Conservation (phyloP, 2,888 invertebrate genomes). For the Agrotis puta region DNA sequence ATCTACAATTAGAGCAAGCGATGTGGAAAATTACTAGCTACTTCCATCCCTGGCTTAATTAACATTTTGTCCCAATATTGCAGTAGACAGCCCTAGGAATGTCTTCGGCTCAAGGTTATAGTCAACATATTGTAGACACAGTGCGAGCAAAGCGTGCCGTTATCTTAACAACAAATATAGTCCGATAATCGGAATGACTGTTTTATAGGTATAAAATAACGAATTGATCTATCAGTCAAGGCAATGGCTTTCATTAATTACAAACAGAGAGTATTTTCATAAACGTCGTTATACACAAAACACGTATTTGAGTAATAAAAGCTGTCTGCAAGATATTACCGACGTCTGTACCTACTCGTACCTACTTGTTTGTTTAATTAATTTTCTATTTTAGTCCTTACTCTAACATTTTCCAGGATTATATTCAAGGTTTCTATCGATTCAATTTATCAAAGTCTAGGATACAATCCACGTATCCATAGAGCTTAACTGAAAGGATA, state of each 20-base stretch:
- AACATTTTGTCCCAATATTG: constrained; percentile 33
- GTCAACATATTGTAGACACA: constrained; percentile 29
- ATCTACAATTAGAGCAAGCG: constrained; percentile 50
- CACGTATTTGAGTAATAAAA: constrained; percentile 1
- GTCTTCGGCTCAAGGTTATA: constrained; percentile 50
- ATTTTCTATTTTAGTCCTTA: background rate
- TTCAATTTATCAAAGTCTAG: constrained; percentile 14
- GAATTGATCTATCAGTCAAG: constrained; percentile 34
- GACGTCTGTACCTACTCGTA: background rate
- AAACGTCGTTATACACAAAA: background rate
- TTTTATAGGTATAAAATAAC: constrained; percentile 33
- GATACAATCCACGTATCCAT: background rate
- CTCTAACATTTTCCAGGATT: background rate
- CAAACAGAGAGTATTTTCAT: background rate
- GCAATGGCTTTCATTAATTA: constrained; percentile 31
- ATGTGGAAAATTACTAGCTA: constrained; percentile 50
- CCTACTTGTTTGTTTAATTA: constrained; percentile 9
- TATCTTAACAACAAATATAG: constrained; percentile 48
- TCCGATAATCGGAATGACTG: constrained; percentile 31
- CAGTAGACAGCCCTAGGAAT: constrained; percentile 32
- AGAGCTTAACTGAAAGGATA: background rate
- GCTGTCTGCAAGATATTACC: background rate
- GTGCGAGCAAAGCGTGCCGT: constrained; percentile 3
- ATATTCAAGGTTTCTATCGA: background rate
- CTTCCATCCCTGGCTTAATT: constrained; percentile 29